Percentiles rank a stretch among this genome's conserved stretches.
phyloP scores from a whole-genome alignment of 2,888 invertebrate species.

The Cyclophora albipunctata region DNA sequence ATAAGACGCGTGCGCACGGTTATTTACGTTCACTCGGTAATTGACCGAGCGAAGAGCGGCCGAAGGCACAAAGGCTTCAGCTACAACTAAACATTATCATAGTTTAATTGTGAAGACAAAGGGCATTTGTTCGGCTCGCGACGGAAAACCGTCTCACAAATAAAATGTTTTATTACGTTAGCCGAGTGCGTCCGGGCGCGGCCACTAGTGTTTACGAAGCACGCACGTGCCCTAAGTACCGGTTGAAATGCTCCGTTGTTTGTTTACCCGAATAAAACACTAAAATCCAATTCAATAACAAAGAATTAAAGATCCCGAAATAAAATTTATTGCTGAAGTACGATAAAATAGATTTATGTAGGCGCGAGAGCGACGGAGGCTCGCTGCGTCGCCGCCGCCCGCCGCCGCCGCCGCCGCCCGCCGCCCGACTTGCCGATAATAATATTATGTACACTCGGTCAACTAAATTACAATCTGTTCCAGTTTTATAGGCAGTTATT shows the following conservation, averaged over 20 bases:
- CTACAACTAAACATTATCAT: conserved; percentile 64
- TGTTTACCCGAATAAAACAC: conserved; percentile 76
- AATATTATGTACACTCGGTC: conserved; percentile 57
- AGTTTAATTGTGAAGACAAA: conserved; percentile 71
- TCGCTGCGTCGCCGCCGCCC: conserved; percentile 29
- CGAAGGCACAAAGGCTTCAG: conserved; percentile 47
- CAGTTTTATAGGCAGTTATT: conserved; percentile 31
- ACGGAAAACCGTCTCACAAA: conserved; percentile 58
- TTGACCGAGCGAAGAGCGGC: conserved; percentile 61
- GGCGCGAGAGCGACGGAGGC: conserved; percentile 35
- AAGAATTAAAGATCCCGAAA: conserved; percentile 76
- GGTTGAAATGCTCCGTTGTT: conserved; percentile 65
- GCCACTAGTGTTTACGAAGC: conserved; percentile 50
- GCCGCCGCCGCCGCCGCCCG: conserved; percentile 4
- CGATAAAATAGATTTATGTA: conserved; percentile 76
- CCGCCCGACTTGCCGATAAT: conserved; percentile 46
- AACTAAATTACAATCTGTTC: conserved; percentile 41
- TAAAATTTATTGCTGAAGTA: conserved; percentile 73
- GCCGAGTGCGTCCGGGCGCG: conserved; percentile 47
- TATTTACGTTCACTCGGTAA: conserved; percentile 60
- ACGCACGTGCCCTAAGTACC: conserved; percentile 69
- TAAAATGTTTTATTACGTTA: conserved; percentile 65
- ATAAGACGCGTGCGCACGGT: conserved; percentile 32
- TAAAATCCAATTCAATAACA: conserved; percentile 76
- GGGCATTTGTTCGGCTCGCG: conserved; percentile 51